Conservation (phyloP, 2,888 invertebrate species). For the Pedicia rivosa region DNA sequence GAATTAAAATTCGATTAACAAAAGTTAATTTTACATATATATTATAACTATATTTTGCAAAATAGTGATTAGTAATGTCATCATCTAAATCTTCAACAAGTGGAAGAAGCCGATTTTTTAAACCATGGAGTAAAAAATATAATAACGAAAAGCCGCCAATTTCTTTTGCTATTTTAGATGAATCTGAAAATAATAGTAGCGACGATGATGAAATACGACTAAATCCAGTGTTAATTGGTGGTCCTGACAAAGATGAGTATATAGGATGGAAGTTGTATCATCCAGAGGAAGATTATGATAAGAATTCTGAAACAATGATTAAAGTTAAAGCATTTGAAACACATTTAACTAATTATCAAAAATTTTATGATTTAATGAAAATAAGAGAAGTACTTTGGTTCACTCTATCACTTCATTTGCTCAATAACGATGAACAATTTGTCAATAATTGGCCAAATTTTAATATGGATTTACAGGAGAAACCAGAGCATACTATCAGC, state of each 20-base stretch:
- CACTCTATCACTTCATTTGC: conserved; percentile 36
- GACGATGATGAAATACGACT: too few relatives aligned
- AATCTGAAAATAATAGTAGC: too few relatives aligned
- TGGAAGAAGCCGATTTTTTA: too few relatives aligned
- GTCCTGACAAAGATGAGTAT: conserved; percentile 38
- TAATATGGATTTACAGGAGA: conserved; percentile 43
- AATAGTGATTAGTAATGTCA: too few relatives aligned
- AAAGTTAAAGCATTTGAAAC: conserved; percentile 37
- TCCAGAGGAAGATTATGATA: conserved; percentile 42
- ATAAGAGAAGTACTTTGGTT: conserved; percentile 18
- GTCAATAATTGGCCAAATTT: conserved; percentile 44
- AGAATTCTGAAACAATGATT: conserved; percentile 28
- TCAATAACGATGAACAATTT: conserved; percentile 41
- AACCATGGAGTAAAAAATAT: too few relatives aligned
- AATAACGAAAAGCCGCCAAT: too few relatives aligned
- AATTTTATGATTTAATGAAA: conserved; percentile 15
- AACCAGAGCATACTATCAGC: conserved; percentile 48
- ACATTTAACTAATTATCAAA: conserved; percentile 30
- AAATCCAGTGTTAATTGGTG: too few relatives aligned
- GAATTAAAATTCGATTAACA: too few relatives aligned
- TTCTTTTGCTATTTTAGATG: too few relatives aligned
- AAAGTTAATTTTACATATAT: too few relatives aligned
- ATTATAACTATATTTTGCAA: too few relatives aligned
- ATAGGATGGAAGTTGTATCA: conserved; percentile 68
- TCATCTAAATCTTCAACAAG: too few relatives aligned